Evolutionary conservation across 2,888 invertebrate genomes (phyloP).

Genomic region (Entomobrya multifasciata): DNA sequence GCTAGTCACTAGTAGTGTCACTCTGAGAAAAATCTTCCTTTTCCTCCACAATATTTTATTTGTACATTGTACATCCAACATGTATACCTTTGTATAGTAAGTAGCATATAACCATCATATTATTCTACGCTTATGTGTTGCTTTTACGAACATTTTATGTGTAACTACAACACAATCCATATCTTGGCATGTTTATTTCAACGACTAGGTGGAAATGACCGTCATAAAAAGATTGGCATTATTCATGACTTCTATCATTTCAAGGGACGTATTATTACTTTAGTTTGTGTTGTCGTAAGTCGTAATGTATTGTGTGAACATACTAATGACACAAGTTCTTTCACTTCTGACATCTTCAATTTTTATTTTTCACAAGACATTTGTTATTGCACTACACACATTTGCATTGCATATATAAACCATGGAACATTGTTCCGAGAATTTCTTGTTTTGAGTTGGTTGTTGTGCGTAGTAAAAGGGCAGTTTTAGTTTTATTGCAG

Average conservation of each 20-base stretch:
- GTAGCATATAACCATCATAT: no score
- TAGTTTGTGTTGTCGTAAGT: slow-evolving; percentile 4
- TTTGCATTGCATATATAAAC: not conserved
- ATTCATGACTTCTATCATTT: slow-evolving; percentile 43
- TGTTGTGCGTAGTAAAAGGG: no score
- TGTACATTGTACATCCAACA: not conserved
- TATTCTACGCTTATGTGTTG: no score
- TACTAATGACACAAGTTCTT: not conserved
- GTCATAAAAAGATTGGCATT: slow-evolving; percentile 67
- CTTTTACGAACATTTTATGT: no score
- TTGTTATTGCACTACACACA: not conserved
- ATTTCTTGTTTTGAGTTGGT: not conserved
- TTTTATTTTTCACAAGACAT: not conserved
- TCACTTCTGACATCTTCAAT: not conserved
- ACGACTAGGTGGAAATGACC: slow-evolving; percentile 65
- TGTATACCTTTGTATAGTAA: no score
- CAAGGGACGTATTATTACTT: slow-evolving; percentile 26
- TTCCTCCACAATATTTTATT: not conserved
- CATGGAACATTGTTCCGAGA: slow-evolving; percentile 54
- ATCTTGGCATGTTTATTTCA: slow-evolving; percentile 58
- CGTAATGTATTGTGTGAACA: slow-evolving; percentile 22
- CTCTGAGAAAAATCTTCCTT: not conserved
- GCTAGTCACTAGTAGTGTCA: slow-evolving; percentile 53
- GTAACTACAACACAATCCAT: no score
- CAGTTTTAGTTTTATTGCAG: slow-evolving; percentile 32